These are phyloP conservation scores for Spinus olivaceus DNA, from an alignment of 2,797 vertebrate species.

Conservation along the genomic window DNA sequence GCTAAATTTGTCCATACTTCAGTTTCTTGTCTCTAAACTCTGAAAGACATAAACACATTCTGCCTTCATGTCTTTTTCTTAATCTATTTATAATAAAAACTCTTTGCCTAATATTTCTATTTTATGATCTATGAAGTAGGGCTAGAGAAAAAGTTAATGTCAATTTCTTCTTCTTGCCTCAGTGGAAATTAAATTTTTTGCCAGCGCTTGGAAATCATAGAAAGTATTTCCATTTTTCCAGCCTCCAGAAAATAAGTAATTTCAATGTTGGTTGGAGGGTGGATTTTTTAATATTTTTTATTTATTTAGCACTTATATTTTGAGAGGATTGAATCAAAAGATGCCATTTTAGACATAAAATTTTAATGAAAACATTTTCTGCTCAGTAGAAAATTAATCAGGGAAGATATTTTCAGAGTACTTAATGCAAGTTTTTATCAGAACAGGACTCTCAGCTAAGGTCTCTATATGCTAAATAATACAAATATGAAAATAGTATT, in stretches of 20 bases:
- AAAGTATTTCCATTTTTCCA: neutral
- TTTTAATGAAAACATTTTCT: neutral
- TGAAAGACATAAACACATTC: neutral
- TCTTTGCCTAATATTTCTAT: neutral
- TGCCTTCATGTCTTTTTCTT: neutral
- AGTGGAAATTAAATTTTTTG: neutral
- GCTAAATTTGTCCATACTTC: neutral
- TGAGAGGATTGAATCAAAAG: neutral
- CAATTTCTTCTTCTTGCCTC: neutral
- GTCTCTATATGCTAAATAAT: slow-evolving; percentile 29
- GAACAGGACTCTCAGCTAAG: neutral
- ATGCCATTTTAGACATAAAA: neutral
- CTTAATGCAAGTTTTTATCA: neutral
- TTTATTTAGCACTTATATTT: neutral
- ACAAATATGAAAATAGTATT: slow-evolving; percentile 41
- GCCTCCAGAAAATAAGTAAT: neutral
- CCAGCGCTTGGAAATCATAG: neutral
- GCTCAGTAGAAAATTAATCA: neutral
- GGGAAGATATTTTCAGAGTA: neutral
- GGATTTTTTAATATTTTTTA: neutral
- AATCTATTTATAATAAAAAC: neutral
- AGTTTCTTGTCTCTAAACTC: neutral
- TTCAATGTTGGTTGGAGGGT: neutral
- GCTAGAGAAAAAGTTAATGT: neutral
- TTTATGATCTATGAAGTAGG: neutral